Conservation (phyloP, 1,140 invertebrate genomes). For the Riptortus pedestris region DNA sequence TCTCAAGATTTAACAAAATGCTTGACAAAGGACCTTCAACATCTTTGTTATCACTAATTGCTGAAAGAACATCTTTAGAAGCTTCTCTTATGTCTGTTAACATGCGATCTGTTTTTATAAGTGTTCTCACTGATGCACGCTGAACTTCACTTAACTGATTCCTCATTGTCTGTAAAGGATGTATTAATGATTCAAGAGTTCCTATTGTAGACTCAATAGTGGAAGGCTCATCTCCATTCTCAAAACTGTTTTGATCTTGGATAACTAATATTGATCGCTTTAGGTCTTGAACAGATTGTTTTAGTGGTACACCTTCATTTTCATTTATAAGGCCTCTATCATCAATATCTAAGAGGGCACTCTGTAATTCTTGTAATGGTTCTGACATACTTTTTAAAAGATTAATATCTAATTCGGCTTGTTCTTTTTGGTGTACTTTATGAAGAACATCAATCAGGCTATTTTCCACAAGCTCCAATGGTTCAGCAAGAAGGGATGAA, state of each 20-base stretch:
- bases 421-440: slow-evolving; percentile 30
- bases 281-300: slow-evolving; percentile 32
- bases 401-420: slow-evolving; percentile 25
- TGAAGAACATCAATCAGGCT: slow-evolving; percentile 29
- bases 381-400: slow-evolving; percentile 31
- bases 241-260: slow-evolving; percentile 33
- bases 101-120: slow-evolving; percentile 21
- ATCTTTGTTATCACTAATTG: not conserved
- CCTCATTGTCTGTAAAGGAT: slow-evolving; percentile 30
- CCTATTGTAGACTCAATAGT: slow-evolving; percentile 32
- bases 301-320: slow-evolving; percentile 26
- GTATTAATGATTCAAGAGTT: slow-evolving; percentile 30
- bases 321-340: not conserved
- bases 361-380: slow-evolving; percentile 32
- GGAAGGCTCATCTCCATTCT: slow-evolving; percentile 32
- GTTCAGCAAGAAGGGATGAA: slow-evolving; percentile 22
- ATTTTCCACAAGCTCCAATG: slow-evolving; percentile 28
- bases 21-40: not conserved
- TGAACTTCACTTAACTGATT: slow-evolving; percentile 26
- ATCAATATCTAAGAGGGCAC: slow-evolving; percentile 31
- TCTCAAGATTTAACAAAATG: not conserved
- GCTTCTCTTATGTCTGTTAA: slow-evolving; percentile 15
- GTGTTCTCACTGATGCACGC: slow-evolving; percentile 14
- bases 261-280: slow-evolving; percentile 32
- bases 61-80: slow-evolving; percentile 5